A percentile compares a stretch with the other conserved stretches of the same genome.
phyloP scores from a whole-genome alignment of 2,888 invertebrate genomes.

The Camponotus fellah region DNA sequence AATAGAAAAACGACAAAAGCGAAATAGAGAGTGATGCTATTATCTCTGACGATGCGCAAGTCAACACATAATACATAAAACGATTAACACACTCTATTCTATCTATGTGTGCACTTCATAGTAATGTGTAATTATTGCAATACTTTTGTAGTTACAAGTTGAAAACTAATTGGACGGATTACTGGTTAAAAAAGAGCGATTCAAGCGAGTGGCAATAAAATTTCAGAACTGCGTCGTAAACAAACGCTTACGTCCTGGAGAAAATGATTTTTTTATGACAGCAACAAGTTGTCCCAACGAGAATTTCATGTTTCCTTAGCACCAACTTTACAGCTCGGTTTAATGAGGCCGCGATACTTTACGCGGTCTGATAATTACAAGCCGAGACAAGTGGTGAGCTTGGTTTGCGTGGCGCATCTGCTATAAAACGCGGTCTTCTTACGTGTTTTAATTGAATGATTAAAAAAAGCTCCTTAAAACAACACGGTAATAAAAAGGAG shows the following conservation, averaged over 20 bases:
- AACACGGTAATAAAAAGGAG: background rate
- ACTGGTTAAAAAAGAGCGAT: background rate
- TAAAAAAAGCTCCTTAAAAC: slow-evolving; percentile 15
- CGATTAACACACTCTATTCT: slow-evolving; percentile 23
- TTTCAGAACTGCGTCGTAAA: slow-evolving; percentile 34
- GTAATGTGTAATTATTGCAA: slow-evolving; percentile 6
- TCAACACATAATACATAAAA: slow-evolving; percentile 26
- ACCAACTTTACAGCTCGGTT: slow-evolving; percentile 39
- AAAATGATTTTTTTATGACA: slow-evolving; percentile 53
- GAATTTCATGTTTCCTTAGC: slow-evolving; percentile 49
- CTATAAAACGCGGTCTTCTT: slow-evolving; percentile 39
- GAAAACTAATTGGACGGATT: slow-evolving; percentile 36
- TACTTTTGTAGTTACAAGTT: background rate
- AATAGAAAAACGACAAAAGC: slow-evolving; percentile 31
- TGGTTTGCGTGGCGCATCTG: slow-evolving; percentile 16
- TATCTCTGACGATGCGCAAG: slow-evolving; percentile 25
- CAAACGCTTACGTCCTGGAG: slow-evolving; percentile 23
- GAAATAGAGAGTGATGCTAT: slow-evolving; percentile 17
- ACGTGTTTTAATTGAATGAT: slow-evolving; percentile 35
- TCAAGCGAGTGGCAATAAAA: slow-evolving; percentile 18
- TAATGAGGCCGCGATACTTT: slow-evolving; percentile 52
- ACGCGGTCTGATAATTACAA: slow-evolving; percentile 50
- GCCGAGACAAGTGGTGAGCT: slow-evolving; percentile 35
- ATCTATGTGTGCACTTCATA: background rate
- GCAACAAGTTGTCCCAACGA: slow-evolving; percentile 49